These are phyloP conservation scores for Oryzias sinensis DNA, from an alignment of 2,797 vertebrate species.

Conservation along the genomic window DNA sequence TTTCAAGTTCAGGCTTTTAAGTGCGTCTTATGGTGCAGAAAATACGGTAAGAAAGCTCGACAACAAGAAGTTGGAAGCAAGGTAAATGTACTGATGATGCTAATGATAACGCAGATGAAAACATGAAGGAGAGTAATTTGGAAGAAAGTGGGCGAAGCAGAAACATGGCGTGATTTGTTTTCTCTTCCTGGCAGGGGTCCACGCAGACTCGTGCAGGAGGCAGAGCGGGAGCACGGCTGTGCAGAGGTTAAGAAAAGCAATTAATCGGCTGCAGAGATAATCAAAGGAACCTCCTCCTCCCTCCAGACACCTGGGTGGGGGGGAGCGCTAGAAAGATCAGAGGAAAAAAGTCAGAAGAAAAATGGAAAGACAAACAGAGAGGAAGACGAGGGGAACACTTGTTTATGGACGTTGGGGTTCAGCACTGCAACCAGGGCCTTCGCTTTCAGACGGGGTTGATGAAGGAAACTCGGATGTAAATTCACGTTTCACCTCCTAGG, in stretches of 20 bases:
- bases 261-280: conserved; percentile 76
- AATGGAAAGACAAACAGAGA: conserved; percentile 43
- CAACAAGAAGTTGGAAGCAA: conserved; percentile 56
- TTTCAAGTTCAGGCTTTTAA: too few relatives aligned
- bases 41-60: conserved; percentile 29
- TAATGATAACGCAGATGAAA: conserved; percentile 63
- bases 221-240: conserved; percentile 64
- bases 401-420: conserved; percentile 65
- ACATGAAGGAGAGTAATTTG: conserved; percentile 74
- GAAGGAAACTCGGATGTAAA: conserved; percentile 70
- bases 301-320: conserved; percentile 63
- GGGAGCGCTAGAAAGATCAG: conserved; percentile 16
- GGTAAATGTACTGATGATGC: conserved; percentile 64
- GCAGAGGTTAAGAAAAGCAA: conserved; percentile 79
- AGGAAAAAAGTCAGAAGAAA: conserved; percentile 21
- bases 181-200: conserved; percentile 57
- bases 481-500: conserved; percentile 69
- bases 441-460: conserved; percentile 70
- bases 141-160: conserved; percentile 51
- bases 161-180: conserved; percentile 53
- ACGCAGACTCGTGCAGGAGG: conserved; percentile 56
- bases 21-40: too few relatives aligned
- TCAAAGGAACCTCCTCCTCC: conserved; percentile 72
- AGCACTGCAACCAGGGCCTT: conserved; percentile 61
- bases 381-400: conserved; percentile 62